Base-by-base conservation (phyloP, 2,797 vertebrate species). In the Xiphorhynchus erythropygius region DNA sequence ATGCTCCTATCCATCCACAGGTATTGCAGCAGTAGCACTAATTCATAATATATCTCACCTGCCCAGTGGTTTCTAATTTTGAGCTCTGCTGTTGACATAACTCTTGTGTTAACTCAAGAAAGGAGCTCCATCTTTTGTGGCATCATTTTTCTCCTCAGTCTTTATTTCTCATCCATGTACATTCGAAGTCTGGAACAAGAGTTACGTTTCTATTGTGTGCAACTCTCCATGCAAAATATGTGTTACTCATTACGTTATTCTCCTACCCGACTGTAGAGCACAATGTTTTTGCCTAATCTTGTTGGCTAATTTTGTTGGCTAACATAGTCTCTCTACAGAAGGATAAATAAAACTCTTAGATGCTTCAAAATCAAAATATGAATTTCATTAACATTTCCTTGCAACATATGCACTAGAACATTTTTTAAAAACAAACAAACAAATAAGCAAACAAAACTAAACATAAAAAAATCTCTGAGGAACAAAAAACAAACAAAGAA, bases 121-220 rank as follows among this genome's bases (percentile, higher is more conserved):
- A 71, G 7, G 7, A 73, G 18, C 3, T 73, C 7, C 18, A 18
- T 28, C 28, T 55, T 42, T 46, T 18, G 13, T 35, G 11, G 46
- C 2, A 7, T 2, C 2, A 0, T 44, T 76, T 49, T 60, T 39
- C 19, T 68, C 44, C 32, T 30, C 30, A 56, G 3, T 55, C 7
- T 32, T 87, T 81, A 27, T 46, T 52, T 71, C 21, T 59, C 13
- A 39, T 25, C 3, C 11, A 24, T 77, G 84, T 81, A 50, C 13
- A 30, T 9, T 25, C 10, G 33, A 59, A 5, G 15, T 60, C 25
- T 44, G 63, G 10, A 75, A 78, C 11, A 82, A 35, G 14, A 37
- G 7, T 14, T 30, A 33, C 0, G 4, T 13, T 52, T 52, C 17
- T 52, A 11, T 52, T 30, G 22, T 24, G 23, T 2, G 3, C 11